Evolutionary conservation across 2,888 invertebrate genomes (phyloP).

Genomic region (Eristalis arbustorum): DNA sequence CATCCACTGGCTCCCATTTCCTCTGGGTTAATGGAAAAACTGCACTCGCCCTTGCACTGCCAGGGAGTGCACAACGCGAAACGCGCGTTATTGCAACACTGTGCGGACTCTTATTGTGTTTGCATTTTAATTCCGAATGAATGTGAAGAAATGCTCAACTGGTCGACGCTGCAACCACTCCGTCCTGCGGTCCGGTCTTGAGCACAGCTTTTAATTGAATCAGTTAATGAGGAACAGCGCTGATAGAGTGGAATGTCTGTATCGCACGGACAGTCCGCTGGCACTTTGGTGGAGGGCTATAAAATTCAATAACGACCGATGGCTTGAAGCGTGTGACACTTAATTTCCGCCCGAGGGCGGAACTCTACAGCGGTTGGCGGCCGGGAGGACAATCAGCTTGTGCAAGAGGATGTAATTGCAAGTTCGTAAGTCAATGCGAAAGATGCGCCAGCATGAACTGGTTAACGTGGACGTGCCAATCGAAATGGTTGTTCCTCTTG

Average conservation of each 20-base stretch:
- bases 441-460: no score
- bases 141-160: constrained; percentile 28
- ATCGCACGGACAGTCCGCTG: neutral
- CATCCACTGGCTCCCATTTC: no score
- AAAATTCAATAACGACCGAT: neutral
- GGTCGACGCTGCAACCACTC: neutral
- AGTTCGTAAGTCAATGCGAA: no score
- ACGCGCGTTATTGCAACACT: constrained; percentile 43
- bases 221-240: neutral
- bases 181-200: neutral
- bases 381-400: no score
- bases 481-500: no score
- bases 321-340: neutral
- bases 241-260: neutral
- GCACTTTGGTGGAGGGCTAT: neutral
- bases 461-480: no score
- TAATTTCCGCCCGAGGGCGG: no score
- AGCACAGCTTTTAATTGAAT: neutral
- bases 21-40: neutral
- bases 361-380: no score
- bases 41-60: neutral
- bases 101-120: constrained; percentile 21
- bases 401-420: no score
- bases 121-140: constrained; percentile 27
- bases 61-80: constrained; percentile 13